Percentiles rank a stretch among this genome's conserved stretches.
These are phyloP conservation scores for Chaetophractus vellerosus DNA, from an alignment of 2,797 vertebrate species.

Conservation along the genomic window DNA sequence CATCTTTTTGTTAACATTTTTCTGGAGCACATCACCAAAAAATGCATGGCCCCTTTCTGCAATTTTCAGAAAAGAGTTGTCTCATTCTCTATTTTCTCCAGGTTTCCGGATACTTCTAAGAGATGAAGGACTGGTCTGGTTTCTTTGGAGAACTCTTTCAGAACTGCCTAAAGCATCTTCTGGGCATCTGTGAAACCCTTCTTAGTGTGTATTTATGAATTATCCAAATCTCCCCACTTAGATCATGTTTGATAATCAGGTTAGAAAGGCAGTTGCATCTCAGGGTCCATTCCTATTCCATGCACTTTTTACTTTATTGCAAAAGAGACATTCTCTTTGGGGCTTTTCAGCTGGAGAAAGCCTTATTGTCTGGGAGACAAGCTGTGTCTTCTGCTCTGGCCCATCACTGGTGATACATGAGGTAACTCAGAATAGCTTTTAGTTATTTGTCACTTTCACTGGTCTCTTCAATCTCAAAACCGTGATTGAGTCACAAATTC, in stretches of 20 bases:
- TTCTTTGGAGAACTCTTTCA: conserved; percentile 49
- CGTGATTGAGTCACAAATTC: not conserved
- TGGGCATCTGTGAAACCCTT: not conserved
- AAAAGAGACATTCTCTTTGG: not conserved
- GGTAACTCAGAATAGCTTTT: not conserved
- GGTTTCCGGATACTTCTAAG: conserved; percentile 60
- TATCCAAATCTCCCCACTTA: conserved; percentile 26
- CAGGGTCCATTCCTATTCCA: not conserved
- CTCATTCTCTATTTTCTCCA: conserved; percentile 72
- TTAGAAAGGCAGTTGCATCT: not conserved
- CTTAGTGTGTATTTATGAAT: not conserved
- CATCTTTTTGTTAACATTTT: conserved; percentile 85
- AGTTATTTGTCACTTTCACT: not conserved
- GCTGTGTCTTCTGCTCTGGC: not conserved
- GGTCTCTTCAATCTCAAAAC: conserved; percentile 8
- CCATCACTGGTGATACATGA: not conserved
- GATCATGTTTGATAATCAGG: not conserved
- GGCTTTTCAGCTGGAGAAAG: not conserved
- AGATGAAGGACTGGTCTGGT: not conserved
- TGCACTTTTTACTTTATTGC: not conserved
- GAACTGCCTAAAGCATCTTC: conserved; percentile 5
- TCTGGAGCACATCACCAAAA: conserved; percentile 82
- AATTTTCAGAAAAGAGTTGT: conserved; percentile 72
- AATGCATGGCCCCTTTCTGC: conserved; percentile 77
- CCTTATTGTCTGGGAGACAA: not conserved